These are phyloP conservation scores for Chanos chanos DNA, from an alignment of 2,797 vertebrate genomes.

Conservation along the genomic window DNA sequence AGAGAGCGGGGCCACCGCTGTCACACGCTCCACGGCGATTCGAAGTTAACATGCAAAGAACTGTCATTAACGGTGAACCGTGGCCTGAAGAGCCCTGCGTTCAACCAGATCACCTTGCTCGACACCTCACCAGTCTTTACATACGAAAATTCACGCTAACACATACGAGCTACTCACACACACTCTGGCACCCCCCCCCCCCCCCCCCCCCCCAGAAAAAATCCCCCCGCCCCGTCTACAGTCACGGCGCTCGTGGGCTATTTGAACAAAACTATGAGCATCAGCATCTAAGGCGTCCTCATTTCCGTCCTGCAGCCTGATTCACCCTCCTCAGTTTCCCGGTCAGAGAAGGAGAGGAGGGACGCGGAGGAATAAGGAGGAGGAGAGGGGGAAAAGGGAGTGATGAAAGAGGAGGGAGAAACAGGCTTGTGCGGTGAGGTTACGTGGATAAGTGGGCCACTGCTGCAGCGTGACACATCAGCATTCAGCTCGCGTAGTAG, in stretches of 20 bases:
- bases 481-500: constrained; percentile 70
- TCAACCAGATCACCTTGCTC: too few relatives aligned
- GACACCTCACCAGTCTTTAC: too few relatives aligned
- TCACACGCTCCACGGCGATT: constrained; percentile 69
- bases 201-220: constrained; percentile 9
- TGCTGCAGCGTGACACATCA: constrained; percentile 80
- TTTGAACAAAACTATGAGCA: constrained; percentile 42
- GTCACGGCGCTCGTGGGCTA: constrained; percentile 21
- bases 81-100: too few relatives aligned
- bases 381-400: constrained; percentile 23
- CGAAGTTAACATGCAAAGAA: constrained; percentile 63
- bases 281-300: constrained; percentile 45
- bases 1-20: constrained; percentile 69
- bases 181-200: constrained; percentile 15
- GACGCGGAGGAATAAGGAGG: constrained; percentile 9
- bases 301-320: constrained; percentile 34
- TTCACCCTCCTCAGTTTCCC: constrained; percentile 17
- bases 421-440: constrained; percentile 50
- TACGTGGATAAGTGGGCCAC: constrained; percentile 75
- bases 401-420: constrained; percentile 44
- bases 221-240: not conserved
- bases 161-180: constrained; percentile 10
- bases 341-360: constrained; percentile 24
- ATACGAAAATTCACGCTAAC: not conserved
- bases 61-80: constrained; percentile 38